Evolutionary conservation across 2,888 invertebrate genomes (phyloP), one percentile per base, ranked within the genome.

Genomic region (Trissolcus brochymenae): DNA sequence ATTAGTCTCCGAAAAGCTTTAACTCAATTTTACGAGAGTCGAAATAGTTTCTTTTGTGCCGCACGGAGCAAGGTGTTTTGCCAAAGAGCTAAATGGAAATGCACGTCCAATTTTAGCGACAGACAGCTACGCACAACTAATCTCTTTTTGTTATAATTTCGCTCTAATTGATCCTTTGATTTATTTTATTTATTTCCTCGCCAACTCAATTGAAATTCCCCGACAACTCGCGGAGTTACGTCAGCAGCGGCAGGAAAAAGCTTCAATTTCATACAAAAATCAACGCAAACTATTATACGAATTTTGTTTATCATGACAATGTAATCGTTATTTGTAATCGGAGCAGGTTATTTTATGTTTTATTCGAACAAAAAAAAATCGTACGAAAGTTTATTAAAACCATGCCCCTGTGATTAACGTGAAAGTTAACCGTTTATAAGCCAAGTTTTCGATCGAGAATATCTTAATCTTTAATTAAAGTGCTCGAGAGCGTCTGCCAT

Each of bases 401-500:
- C 54, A 67, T 40, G 59, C 61, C 17, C 60, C 50, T 53, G 51
- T 72, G 54, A 74, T 76, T 72, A 65, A 61, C 60, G 55, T 49
- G 29, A 41, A 73, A 71, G 49, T 76, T 60, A 79, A 74, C 75
- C 77, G 80, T 83, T 82, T 81, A 46, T 80, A 50, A 79, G 62
- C 67, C 74, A 81, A 82, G 78, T 83, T 84, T 73, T 71, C 68
- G 57, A 76, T 73, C 79, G 79, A 76, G 81, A 82, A 82, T 84
- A 84, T 84, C 84, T 83, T 85, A 83, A 85, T 85, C 84, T 85
- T 84, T 84, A 84, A 85, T 86, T 85, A 85, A 83, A 68, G 65
- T 71, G 61, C 61, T 61, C 53, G 60, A 62, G 62, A 81, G 81
- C 77, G 61, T 77, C 78, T 74, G 73, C 76, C 82, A 80, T 82